Conservation (phyloP, 92 coral and sea anemone species). For the Epizoanthus rinbou region DNA sequence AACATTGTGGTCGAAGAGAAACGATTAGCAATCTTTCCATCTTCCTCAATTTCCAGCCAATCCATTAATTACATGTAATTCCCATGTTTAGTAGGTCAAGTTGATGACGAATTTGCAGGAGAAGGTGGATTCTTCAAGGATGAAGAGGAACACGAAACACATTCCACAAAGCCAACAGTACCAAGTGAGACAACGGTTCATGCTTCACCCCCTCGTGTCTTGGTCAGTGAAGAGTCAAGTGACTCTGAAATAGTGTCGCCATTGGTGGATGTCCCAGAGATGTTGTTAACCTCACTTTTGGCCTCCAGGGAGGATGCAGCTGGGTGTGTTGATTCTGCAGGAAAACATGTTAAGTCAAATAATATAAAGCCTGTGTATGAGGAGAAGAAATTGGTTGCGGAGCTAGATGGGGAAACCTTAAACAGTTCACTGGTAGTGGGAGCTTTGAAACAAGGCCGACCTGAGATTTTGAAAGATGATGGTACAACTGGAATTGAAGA, state of each 20-base stretch:
- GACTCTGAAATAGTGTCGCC: slow-evolving; percentile 63
- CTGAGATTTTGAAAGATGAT: neutral
- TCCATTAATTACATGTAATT: no score
- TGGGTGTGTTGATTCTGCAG: neutral
- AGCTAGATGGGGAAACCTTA: neutral
- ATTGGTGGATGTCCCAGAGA: slow-evolving; percentile 53
- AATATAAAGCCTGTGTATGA: neutral
- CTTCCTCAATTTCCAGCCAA: no score
- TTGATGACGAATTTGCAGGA: slow-evolving; percentile 47
- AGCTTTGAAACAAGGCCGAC: neutral
- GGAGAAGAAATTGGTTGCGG: neutral
- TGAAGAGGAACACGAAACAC: slow-evolving; percentile 37
- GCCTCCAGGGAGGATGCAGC: neutral
- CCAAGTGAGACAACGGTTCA: neutral
- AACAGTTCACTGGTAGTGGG: no score
- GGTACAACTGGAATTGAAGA: neutral
- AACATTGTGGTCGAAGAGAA: no score
- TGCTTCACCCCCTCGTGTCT: slow-evolving; percentile 36
- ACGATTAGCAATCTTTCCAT: no score
- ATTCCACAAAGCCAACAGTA: neutral
- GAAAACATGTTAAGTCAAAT: neutral
- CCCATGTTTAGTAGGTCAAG: slow-evolving; percentile 25
- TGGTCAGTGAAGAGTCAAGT: slow-evolving; percentile 47
- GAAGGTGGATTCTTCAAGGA: slow-evolving; percentile 96
- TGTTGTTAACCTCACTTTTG: slow-evolving; percentile 4